Conservation (phyloP, 1,140 invertebrate genomes). For the Drosophila bocqueti region DNA sequence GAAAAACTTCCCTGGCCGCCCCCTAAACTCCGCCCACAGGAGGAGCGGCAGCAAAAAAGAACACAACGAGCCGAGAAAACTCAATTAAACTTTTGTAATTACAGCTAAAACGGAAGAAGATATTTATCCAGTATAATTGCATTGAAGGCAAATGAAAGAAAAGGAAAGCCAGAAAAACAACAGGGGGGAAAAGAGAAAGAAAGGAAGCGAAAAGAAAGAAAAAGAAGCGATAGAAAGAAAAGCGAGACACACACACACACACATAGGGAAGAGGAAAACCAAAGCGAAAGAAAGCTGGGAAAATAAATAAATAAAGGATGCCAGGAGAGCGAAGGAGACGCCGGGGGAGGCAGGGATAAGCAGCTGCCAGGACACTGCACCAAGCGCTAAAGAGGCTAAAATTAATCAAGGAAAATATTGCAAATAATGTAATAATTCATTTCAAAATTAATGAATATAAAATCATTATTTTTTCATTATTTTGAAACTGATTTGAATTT, state of each 20-base stretch:
- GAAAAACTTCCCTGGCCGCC: slow-evolving; percentile 64
- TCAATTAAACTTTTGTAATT: slow-evolving; percentile 85
- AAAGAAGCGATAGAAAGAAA: background rate
- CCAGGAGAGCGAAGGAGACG: slow-evolving; percentile 20
- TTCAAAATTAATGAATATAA: background rate
- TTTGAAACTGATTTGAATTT: too few relatives aligned
- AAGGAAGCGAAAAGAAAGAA: background rate
- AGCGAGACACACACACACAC: slow-evolving; percentile 21
- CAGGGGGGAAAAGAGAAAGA: slow-evolving; percentile 10
- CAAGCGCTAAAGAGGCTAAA: background rate
- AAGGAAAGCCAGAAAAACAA: slow-evolving; percentile 44
- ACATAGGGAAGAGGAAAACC: slow-evolving; percentile 35
- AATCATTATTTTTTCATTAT: background rate
- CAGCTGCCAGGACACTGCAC: slow-evolving; percentile 17
- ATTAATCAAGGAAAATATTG: background rate
- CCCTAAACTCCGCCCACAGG: slow-evolving; percentile 33
- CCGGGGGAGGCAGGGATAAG: slow-evolving; percentile 7
- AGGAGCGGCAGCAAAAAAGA: slow-evolving; percentile 22
- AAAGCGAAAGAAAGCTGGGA: slow-evolving; percentile 65
- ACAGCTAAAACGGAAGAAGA: slow-evolving; percentile 85
- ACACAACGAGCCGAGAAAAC: slow-evolving; percentile 84
- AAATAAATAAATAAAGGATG: slow-evolving; percentile 80
- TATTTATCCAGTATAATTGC: slow-evolving; percentile 85
- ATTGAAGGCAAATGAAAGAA: slow-evolving; percentile 85
- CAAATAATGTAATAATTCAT: background rate